Conservation (phyloP, 2,888 invertebrate genomes). For the Agriopis leucophaearia region DNA sequence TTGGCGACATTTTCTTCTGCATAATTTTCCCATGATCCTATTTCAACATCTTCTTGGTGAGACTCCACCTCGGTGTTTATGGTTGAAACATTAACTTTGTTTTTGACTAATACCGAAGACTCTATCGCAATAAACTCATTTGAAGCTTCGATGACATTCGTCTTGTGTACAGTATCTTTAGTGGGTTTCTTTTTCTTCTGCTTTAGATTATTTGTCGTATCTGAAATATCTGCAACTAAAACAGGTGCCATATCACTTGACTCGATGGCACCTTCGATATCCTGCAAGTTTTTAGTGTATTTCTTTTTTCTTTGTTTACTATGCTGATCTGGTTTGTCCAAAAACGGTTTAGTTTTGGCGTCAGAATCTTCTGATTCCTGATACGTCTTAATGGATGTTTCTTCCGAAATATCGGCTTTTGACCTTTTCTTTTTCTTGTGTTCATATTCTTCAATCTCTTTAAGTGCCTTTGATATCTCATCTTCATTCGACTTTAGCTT, state of each 20-base stretch:
- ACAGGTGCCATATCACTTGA: not conserved
- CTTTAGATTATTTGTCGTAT: conserved; percentile 40
- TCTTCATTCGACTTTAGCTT: conserved; percentile 70
- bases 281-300: conserved; percentile 48
- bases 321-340: conserved; percentile 45
- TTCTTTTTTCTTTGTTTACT: conserved; percentile 62
- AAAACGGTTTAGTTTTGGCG: conserved; percentile 26
- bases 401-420: conserved; percentile 30
- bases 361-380: conserved; percentile 30
- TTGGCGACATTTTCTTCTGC: conserved; percentile 48
- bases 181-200: conserved; percentile 44
- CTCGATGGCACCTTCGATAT: not conserved
- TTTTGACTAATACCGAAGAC: conserved; percentile 33
- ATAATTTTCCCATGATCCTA: conserved; percentile 39
- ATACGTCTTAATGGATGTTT: conserved; percentile 9
- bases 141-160: not conserved
- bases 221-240: conserved; percentile 38
- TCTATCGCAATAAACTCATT: conserved; percentile 45
- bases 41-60: conserved; percentile 36
- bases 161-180: conserved; percentile 31
- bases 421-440: conserved; percentile 71
- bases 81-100: conserved; percentile 17
- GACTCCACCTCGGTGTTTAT: conserved; percentile 8
- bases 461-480: conserved; percentile 78
- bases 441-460: conserved; percentile 76